phyloP scores from a whole-genome alignment of 2,113 vertebrate genomes.

The Myocastor coypus region DNA sequence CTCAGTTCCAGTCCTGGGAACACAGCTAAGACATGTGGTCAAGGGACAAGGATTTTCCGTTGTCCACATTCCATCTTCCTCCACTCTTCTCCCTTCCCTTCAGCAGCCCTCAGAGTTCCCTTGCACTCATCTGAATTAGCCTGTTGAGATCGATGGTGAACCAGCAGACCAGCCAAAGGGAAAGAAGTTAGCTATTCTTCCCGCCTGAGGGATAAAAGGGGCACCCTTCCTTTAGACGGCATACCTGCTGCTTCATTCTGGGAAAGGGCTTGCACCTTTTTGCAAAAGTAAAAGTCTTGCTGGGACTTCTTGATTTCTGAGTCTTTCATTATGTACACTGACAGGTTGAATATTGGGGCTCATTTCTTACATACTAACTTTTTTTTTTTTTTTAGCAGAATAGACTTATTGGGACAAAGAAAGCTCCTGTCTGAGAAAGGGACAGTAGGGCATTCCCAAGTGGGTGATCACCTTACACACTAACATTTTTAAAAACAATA shows the following conservation, averaged over 20 bases:
- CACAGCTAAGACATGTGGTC: background rate
- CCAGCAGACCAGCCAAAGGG: background rate
- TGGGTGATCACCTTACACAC: too few species aligned
- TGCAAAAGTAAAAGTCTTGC: background rate
- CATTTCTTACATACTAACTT: background rate
- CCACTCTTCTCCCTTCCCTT: background rate
- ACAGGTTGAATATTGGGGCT: background rate
- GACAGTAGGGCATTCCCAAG: too few species aligned
- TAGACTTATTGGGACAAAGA: too few species aligned
- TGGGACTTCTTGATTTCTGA: background rate
- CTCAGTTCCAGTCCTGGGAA: background rate
- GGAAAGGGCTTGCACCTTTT: background rate
- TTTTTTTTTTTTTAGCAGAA: background rate
- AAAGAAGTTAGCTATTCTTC: background rate
- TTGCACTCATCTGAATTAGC: background rate
- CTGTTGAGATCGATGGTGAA: background rate
- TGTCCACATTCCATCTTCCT: background rate
- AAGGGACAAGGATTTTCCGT: background rate
- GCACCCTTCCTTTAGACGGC: background rate
- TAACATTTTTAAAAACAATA: too few species aligned
- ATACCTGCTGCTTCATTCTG: background rate
- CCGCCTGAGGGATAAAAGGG: background rate
- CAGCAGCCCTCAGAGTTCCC: background rate
- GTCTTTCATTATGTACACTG: background rate
- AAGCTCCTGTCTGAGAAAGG: too few species aligned